Evolutionary conservation across 2,113 vertebrate species (phyloP).

Genomic region (Alligator mississippiensis): DNA sequence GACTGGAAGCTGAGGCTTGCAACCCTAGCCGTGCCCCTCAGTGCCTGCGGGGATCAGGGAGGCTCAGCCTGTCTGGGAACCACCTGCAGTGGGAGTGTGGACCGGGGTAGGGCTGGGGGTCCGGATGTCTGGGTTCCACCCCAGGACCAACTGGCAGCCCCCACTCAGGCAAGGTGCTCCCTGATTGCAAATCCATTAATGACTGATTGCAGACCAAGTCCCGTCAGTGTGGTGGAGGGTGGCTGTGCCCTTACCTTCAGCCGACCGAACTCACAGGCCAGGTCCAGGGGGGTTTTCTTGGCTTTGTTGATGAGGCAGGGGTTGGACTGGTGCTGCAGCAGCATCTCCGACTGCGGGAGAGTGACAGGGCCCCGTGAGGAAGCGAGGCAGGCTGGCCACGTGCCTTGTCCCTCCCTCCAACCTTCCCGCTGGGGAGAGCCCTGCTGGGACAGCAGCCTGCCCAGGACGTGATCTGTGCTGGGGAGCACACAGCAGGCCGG

Average conservation of each 20-base stretch:
- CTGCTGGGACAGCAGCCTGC: neutral
- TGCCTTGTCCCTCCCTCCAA: neutral
- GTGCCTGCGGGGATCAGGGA: conserved; percentile 11
- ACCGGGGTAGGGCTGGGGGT: accelerated
- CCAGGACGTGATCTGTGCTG: neutral
- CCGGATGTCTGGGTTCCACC: neutral
- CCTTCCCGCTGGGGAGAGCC: neutral
- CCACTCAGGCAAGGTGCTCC: too few species aligned
- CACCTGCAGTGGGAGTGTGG: neutral
- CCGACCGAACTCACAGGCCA: conserved; percentile 94
- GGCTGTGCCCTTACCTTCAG: conserved; percentile 83
- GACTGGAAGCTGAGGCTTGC: neutral
- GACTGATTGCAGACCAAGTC: neutral
- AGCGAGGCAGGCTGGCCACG: neutral
- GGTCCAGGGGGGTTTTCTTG: conserved; percentile 92
- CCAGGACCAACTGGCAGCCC: neutral
- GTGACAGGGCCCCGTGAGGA: neutral
- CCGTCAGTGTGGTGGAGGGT: too few species aligned
- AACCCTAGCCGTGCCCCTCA: neutral
- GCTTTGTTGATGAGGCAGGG: conserved; percentile 92
- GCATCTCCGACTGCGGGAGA: conserved; percentile 85
- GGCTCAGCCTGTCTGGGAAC: neutral
- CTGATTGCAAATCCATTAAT: neutral
- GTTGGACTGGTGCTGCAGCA: conserved; percentile 97
- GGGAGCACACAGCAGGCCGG: neutral